Evolutionary conservation across 2,888 invertebrate species (phyloP), one percentile per base, ranked within the genome.

Genomic region (Lutraria lutraria): DNA sequence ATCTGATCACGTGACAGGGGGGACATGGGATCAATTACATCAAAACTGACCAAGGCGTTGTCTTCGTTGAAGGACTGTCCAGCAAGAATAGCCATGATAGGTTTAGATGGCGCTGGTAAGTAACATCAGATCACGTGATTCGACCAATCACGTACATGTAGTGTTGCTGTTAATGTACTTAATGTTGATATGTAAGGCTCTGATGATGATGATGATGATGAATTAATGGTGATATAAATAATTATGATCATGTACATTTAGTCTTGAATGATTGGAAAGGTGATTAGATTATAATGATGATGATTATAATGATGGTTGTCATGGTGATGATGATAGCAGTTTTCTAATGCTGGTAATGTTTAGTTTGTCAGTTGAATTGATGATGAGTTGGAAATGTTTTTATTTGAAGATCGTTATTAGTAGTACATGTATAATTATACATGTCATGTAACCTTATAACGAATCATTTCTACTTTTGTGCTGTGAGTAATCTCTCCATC

Each of bases 61-160:
- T 85, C 92, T 0, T 84, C 89, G 21, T 81, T 88, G 72, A 92
- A 90, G 79, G 87, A 92, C 80, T 91, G 92, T 83, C 92, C 90
- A 16, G 92, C 92, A 12, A 56, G 92, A 56, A 92, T 92, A 54
- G 92, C 92, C 53, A 92, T 92, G 92, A 87, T 92, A 21, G 92
- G 92, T 31, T 87, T 92, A 15, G 92, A 92, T 53, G 90, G 90
- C 0, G 92, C 92, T 79, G 92, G 92, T 92, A 79, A 76, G 63
- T 29, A 76, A 29, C 56, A 54, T 52, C 29, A 29, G n/a, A 25
- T 29, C 83, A 43, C 43, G 43, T 43, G 43, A 31, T 76, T 25
- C 25, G 25, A n/a, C 19, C 12, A 34, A 15, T 31, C 19, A 16
- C 16, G 29, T 31, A 31, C 16, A 19, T 16, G 16, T 16, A 15